Percentiles rank a stretch among this genome's conserved stretches.
These are phyloP conservation scores for Cavia aperea DNA, from an alignment of 2,113 vertebrate species.

Conservation along the genomic window DNA sequence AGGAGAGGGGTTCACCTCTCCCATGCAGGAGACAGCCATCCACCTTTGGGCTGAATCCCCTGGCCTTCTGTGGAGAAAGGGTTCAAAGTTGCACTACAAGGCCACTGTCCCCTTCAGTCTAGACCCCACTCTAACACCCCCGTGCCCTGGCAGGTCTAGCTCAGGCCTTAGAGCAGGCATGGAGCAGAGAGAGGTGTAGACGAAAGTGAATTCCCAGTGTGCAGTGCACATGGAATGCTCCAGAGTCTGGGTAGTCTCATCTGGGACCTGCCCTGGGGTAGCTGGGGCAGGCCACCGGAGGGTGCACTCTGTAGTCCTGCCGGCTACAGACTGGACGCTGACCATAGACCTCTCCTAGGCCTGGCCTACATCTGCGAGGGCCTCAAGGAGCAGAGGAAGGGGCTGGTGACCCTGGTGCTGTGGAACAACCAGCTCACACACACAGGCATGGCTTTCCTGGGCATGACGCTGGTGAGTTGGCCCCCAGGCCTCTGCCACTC, in stretches of 20 bases:
- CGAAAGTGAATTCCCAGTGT: no score
- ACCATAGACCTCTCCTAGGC: constrained; percentile 70
- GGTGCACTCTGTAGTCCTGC: fast-evolving
- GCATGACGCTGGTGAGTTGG: constrained; percentile 86
- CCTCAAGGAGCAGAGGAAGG: constrained; percentile 92
- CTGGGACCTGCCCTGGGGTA: neutral
- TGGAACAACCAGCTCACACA: constrained; percentile 98
- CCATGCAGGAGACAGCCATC: neutral
- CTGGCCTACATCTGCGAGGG: constrained; percentile 93
- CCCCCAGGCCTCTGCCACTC: neutral
- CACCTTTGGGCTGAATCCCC: neutral
- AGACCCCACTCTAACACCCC: neutral
- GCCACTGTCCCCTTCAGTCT: neutral
- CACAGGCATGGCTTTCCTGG: constrained; percentile 92
- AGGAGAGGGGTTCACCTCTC: neutral
- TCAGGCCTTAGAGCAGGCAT: neutral
- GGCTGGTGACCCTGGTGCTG: constrained; percentile 90
- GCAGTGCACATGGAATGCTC: neutral
- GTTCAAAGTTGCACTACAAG: neutral
- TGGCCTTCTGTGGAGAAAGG: neutral
- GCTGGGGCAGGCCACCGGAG: neutral
- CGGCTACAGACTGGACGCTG: neutral
- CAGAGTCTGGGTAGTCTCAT: neutral
- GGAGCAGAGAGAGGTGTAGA: neutral
- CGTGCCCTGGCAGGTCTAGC: neutral